Percentiles rank a stretch among this genome's conserved stretches.
Conservation (phyloP, 1,140 invertebrate genomes). For the Hirudo medicinalis region DNA sequence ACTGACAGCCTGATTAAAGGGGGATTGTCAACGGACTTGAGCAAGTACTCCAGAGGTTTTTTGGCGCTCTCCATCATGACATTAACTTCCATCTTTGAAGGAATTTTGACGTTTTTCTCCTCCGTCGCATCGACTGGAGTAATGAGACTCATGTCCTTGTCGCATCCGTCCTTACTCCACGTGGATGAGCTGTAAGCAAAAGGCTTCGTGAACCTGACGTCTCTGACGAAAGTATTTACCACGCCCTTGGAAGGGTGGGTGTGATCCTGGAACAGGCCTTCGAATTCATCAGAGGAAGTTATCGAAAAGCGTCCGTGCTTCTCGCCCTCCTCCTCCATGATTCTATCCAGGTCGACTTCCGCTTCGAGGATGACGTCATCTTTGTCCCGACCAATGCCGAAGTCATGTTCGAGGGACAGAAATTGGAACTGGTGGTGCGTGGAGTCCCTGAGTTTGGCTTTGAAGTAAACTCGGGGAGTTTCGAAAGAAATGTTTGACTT, state of each 20-base stretch:
- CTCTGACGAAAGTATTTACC: constrained; percentile 25
- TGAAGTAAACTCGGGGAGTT: neutral
- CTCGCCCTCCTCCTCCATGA: too few relatives aligned
- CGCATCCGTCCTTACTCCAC: constrained; percentile 25
- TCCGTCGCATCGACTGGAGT: constrained; percentile 20
- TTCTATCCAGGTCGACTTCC: neutral
- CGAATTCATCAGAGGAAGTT: too few relatives aligned
- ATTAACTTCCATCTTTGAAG: neutral
- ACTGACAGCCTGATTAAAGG: neutral
- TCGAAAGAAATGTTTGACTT: constrained; percentile 24
- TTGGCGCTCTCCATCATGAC: neutral
- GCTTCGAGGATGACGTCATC: constrained; percentile 30
- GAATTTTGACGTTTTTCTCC: too few relatives aligned
- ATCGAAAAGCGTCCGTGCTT: too few relatives aligned
- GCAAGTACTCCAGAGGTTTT: neutral
- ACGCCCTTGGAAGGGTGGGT: neutral
- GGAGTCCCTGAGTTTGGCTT: too few relatives aligned
- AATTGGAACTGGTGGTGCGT: constrained; percentile 20
- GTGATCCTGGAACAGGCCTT: too few relatives aligned
- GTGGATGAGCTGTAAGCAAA: constrained; percentile 31
- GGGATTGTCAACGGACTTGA: constrained; percentile 13
- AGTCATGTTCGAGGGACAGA: constrained; percentile 27
- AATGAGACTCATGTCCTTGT: constrained; percentile 30
- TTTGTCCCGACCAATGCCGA: constrained; percentile 22
- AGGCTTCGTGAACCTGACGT: constrained; percentile 30